phyloP scores from a whole-genome alignment of 2,888 invertebrate species.

The Eupithecia dodoneata region DNA sequence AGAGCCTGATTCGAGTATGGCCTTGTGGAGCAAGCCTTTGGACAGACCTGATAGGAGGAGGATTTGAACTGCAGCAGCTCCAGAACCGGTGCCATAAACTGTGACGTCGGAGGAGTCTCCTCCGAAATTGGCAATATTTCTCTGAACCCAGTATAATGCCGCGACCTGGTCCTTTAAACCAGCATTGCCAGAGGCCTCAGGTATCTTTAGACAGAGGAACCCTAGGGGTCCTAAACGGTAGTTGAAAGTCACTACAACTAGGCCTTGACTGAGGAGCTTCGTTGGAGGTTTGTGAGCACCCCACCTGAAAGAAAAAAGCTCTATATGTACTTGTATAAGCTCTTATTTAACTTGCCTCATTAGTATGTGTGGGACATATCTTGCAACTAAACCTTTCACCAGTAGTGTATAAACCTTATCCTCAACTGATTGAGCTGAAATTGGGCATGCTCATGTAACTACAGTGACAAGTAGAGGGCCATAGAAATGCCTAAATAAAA shows the following conservation, averaged over 20 bases:
- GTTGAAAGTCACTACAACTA: constrained; percentile 72
- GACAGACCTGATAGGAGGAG: constrained; percentile 64
- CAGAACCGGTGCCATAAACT: constrained; percentile 70
- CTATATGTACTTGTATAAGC: not conserved
- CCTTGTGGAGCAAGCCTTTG: constrained; percentile 65
- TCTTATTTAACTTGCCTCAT: not conserved
- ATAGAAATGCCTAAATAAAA: no score
- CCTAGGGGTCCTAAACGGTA: constrained; percentile 74
- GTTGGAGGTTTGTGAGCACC: constrained; percentile 63
- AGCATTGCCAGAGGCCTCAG: constrained; percentile 69
- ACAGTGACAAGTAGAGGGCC: no score
- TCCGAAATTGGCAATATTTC: constrained; percentile 71
- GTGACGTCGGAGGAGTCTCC: constrained; percentile 71
- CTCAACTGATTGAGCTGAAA: no score
- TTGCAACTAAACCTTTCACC: no score
- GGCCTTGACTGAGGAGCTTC: constrained; percentile 57
- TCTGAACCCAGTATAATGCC: constrained; percentile 74
- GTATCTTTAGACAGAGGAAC: constrained; percentile 69
- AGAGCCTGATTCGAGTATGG: constrained; percentile 73
- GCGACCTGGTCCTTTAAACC: constrained; percentile 77
- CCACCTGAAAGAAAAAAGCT: constrained; percentile 60
- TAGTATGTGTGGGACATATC: no score
- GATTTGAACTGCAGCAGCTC: constrained; percentile 68
- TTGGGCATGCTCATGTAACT: no score
- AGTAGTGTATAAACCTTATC: no score